Conservation (phyloP, 2,888 invertebrate species). For the Diadegma fenestrale region DNA sequence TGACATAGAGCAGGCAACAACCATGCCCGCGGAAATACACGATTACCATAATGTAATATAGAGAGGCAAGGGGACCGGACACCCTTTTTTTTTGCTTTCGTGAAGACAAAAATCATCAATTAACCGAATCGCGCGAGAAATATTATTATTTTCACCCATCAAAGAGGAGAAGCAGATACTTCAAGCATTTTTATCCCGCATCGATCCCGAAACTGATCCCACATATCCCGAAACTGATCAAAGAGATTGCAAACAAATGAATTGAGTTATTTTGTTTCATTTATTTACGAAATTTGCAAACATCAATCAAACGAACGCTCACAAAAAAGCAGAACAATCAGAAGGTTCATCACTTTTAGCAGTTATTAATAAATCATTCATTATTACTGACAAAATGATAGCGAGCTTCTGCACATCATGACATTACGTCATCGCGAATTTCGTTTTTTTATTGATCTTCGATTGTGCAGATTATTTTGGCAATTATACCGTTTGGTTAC, state of each 20-base stretch:
- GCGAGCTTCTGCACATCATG: background rate
- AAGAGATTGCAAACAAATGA: background rate
- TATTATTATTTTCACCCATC: background rate
- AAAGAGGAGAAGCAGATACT: background rate
- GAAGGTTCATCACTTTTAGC: too few species aligned
- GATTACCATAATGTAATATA: slow-evolving; percentile 44
- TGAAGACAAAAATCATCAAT: slow-evolving; percentile 1
- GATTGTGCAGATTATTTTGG: too few species aligned
- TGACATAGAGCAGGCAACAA: slow-evolving; percentile 69
- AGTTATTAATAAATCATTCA: too few species aligned
- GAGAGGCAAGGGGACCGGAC: slow-evolving; percentile 31
- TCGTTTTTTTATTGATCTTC: too few species aligned
- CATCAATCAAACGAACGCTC: background rate
- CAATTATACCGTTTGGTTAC: too few species aligned
- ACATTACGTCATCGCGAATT: background rate
- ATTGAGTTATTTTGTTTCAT: background rate
- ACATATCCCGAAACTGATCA: too few species aligned
- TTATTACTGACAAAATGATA: background rate
- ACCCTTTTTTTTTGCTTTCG: background rate
- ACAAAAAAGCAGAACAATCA: background rate
- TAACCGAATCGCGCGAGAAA: too few species aligned
- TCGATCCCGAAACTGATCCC: too few species aligned
- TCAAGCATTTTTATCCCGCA: background rate
- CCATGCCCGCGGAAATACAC: slow-evolving; percentile 63
- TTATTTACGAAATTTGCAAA: background rate